These are phyloP conservation scores for Bubo scandiacus DNA, from an alignment of 2,113 vertebrate species.

Conservation along the genomic window DNA sequence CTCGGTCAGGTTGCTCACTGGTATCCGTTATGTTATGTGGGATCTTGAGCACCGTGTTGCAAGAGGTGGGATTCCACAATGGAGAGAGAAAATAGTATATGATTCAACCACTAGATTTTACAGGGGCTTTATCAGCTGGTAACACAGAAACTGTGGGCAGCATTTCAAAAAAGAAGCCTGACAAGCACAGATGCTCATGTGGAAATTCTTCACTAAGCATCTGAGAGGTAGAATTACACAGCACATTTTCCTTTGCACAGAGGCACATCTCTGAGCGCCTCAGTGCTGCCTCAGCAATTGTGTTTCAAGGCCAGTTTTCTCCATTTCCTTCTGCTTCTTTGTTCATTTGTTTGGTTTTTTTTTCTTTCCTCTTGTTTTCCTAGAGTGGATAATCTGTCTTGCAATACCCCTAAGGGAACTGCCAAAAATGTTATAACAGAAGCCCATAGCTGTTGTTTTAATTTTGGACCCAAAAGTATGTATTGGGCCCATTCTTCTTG, in stretches of 20 bases:
- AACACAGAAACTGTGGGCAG: neutral
- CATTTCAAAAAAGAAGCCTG: neutral
- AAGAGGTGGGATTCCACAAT: neutral
- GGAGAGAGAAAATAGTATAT: neutral
- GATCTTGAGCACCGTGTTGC: neutral
- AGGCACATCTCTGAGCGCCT: neutral
- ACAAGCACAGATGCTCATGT: neutral
- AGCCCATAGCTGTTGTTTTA: neutral
- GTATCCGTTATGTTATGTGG: neutral
- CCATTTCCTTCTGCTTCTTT: neutral
- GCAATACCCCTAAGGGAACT: neutral
- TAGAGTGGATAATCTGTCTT: neutral
- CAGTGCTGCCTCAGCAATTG: neutral
- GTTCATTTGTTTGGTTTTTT: neutral
- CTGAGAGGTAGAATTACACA: neutral
- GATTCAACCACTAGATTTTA: neutral
- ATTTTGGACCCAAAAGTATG: neutral
- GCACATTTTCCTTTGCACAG: neutral
- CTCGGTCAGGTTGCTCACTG: neutral
- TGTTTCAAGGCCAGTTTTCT: neutral
- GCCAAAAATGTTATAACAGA: neutral
- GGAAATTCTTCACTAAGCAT: neutral
- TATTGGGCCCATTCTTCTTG: neutral
- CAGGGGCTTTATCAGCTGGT: neutral
- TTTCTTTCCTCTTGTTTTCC: neutral